Base-by-base conservation (phyloP, 1,140 invertebrate species). In the Tenebrio molitor region DNA sequence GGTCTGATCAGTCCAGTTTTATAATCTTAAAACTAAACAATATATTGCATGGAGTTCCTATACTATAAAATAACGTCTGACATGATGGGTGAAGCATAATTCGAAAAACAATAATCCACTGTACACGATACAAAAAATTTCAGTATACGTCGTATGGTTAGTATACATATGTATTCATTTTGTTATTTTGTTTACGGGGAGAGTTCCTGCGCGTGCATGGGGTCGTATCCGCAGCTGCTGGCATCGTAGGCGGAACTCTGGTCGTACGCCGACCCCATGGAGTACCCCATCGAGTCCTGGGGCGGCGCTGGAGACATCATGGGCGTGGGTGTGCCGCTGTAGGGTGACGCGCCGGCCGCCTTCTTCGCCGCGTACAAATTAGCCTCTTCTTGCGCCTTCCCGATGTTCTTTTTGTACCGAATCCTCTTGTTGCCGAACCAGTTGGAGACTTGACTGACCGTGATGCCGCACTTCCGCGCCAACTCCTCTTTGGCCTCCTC, bases 391-490 rank as follows among this genome's bases (percentile, higher is more conserved):
- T 99, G 97, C 67, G 98, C 97, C 87, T 99, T 99, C 75, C 97
- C 97, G 76, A 99, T 99, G 85, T 99, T 99, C 88, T 99, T 99
- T 92, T 99, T 99, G 87, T 99, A 99, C 16, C 98, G 92, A 88
- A 99, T 99, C 82, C 98, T 91, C 84, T 99, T 99, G 87, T 99
- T 99, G 75, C 98, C 98, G 84, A 99, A 99, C 98, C 98, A 99
- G 89, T 97, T 97, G 68, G 95, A 97, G 66, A 97, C 95, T 93
- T 97, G 88, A 80, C 95, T 96, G 16, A 99, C 97, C 34, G 98
- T 99, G 83, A 99, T 99, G 81, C 96, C 95, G 86, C 98, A 99
- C 85, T 99, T 99, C 82, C 97, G 90, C n/a, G 98, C 98, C 83
- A 99, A 86, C 84, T 99, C 98, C 86, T 99, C 98, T 85, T 99